phyloP scores from a whole-genome alignment of 2,888 invertebrate species.

The Sicus ferrugineus region DNA sequence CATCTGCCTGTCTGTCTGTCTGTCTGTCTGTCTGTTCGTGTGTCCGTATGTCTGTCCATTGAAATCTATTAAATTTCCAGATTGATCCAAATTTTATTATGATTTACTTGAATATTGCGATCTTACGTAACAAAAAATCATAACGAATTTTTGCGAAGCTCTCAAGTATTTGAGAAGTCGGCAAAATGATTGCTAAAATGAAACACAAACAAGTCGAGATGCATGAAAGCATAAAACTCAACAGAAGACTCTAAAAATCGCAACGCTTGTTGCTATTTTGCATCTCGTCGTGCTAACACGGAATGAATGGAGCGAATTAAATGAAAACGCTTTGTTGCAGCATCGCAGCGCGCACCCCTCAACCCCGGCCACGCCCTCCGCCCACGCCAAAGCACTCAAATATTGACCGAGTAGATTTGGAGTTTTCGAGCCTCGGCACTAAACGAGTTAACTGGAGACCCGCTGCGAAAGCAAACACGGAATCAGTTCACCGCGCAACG shows the following conservation, averaged over 20 bases:
- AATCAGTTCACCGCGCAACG: neutral
- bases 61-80: too few species aligned
- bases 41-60: too few species aligned
- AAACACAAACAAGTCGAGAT: too few species aligned
- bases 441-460: conserved; percentile 5
- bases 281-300: neutral
- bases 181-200: too few species aligned
- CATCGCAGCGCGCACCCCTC: neutral
- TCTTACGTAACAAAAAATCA: too few species aligned
- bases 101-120: too few species aligned
- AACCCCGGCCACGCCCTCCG: neutral
- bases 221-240: too few species aligned
- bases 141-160: too few species aligned
- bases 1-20: too few species aligned
- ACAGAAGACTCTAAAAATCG: neutral
- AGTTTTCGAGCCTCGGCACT: conserved; percentile 12
- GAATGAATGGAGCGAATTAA: neutral
- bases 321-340: neutral
- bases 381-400: neutral
- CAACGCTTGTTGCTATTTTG: neutral
- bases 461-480: conserved; percentile 11
- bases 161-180: too few species aligned
- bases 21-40: too few species aligned
- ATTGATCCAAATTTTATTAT: too few species aligned
- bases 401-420: neutral